Conservation (phyloP, 2,888 invertebrate genomes). For the Ichneumoninae sp. region DNA sequence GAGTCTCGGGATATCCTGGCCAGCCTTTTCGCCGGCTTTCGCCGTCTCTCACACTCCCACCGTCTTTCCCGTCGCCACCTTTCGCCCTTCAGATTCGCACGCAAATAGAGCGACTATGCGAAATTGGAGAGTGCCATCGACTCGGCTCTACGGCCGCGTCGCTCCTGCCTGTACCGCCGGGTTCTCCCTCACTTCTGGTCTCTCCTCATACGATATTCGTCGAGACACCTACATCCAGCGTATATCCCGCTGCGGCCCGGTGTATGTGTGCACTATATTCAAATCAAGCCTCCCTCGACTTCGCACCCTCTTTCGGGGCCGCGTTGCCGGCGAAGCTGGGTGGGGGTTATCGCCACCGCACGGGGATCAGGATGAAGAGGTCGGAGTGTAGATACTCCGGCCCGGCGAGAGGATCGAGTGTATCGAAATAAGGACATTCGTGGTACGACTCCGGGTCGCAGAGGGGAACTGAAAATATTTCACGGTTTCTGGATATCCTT, state of each 20-base stretch:
- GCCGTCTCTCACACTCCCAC: neutral
- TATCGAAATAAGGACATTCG: slow-evolving; percentile 42
- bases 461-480: slow-evolving; percentile 18
- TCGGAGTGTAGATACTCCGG: slow-evolving; percentile 23
- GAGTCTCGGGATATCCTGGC: neutral
- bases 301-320: slow-evolving; percentile 34
- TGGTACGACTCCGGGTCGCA: neutral
- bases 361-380: slow-evolving; percentile 5
- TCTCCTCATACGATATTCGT: slow-evolving; percentile 35
- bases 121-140: slow-evolving; percentile 51
- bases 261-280: slow-evolving; percentile 40
- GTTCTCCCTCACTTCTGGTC: neutral
- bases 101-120: slow-evolving; percentile 55
- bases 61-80: slow-evolving; percentile 9
- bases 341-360: slow-evolving; percentile 16
- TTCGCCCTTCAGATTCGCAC: slow-evolving; percentile 29
- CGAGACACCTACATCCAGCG: slow-evolving; percentile 14
- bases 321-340: slow-evolving; percentile 3
- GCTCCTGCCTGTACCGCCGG: neutral
- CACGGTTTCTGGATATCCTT: neutral
- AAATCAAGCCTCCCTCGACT: slow-evolving; percentile 51
- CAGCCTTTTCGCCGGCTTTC: slow-evolving; percentile 10
- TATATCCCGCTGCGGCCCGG: neutral
- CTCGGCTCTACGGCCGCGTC: slow-evolving; percentile 12
- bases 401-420: neutral